Evolutionary conservation across 2,797 vertebrate genomes (phyloP), one percentile per base, ranked within the genome.

Genomic region (Meriones psammophilus): DNA sequence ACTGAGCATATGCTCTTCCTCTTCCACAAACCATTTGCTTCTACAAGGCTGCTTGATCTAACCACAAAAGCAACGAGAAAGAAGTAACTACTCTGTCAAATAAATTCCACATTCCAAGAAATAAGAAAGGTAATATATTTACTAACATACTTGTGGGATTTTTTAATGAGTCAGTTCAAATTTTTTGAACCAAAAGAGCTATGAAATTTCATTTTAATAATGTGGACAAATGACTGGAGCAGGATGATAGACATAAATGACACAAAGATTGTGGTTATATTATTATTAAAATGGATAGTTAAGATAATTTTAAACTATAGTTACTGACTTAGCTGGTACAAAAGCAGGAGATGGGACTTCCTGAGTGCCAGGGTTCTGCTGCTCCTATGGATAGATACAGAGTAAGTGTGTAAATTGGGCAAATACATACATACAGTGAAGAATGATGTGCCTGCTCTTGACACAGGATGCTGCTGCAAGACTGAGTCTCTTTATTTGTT

Each of bases 201-300:
- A 15, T 93, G 26, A 33, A 84, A 87, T 60, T 96, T 92, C 24
- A 78, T 20, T 89, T 89, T 87, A 89, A 60, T 86, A 92, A 88
- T 17, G 28, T 56, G 24, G n/a, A 79, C 33, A 85, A 36, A 62
- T 74, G 60, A 66, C 4, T 78, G 26, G 7, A 91, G 20, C 54
- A 83, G 24, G 88, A 78, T 64, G n/a, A 77, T 78, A 64, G 71
- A 90, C 76, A 56, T 85, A 92, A 96, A 90, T 88, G 74, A 12
- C 22, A 83, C 33, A 39, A 17, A 81, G 33, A 78, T 36, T 26
- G 10, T 62, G 66, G 68, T 17, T 92, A 60, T 92, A 10, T 56
- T 87, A 66, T 91, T 93, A 84, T 73, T 95, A 89, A 92, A 96
- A 79, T 13, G 22, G 22, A 87, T 3, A 78, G 30, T 8, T 79